Base-by-base conservation (phyloP, 2,113 vertebrate species). In the Halcyon malimbica region DNA sequence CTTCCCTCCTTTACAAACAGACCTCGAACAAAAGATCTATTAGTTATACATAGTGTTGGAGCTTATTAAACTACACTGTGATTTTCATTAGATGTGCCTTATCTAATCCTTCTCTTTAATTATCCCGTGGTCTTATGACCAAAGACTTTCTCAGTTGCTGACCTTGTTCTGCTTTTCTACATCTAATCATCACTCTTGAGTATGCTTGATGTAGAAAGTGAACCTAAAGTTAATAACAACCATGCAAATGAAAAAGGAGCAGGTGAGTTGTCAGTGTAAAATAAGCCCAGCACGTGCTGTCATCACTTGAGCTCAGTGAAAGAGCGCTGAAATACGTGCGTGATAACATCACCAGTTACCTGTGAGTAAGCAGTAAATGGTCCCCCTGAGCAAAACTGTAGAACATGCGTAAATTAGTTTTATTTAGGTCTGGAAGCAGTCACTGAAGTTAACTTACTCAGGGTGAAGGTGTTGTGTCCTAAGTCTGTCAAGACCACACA, bases 211-310 rank as follows among this genome's bases (percentile, higher is more conserved):
- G 19, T 56, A 63, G 53, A 62, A 90, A 35, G 6, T 64, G 39
- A 93, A 88, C 53, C 23, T 53, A 15, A 53, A 70, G 9, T 31
- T 6, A 62, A 4, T 44, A 62, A 31, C 39, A 31, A 35, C 23
- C 25, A 7, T 83, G 53, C 35, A 37, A 54, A 62, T 24, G 8
- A 56, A 46, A 60, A 89, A 59, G 42, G 37, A 57, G 20, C 31
- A 16, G 44, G 9, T 71, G 63, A 76, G 33, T 44, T 83, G 39
- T 70, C 28, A 50, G 14, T 3, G 5, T 62, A 13, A 64, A 69
- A 25, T 50, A 46, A 88, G 8, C 16, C 12, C 24, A 65, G 13
- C 0, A 0, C 28, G 10, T 31, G 14, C 25, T 60, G 9, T 67
- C 28, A 85, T 13, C 33, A 7, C 44, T 79, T n/a, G 59, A 70